A percentile compares a stretch with the other conserved stretches of the same genome.
These are phyloP conservation scores for Hippocampus kuda DNA, from an alignment of 2,797 vertebrate species.

Conservation along the genomic window DNA sequence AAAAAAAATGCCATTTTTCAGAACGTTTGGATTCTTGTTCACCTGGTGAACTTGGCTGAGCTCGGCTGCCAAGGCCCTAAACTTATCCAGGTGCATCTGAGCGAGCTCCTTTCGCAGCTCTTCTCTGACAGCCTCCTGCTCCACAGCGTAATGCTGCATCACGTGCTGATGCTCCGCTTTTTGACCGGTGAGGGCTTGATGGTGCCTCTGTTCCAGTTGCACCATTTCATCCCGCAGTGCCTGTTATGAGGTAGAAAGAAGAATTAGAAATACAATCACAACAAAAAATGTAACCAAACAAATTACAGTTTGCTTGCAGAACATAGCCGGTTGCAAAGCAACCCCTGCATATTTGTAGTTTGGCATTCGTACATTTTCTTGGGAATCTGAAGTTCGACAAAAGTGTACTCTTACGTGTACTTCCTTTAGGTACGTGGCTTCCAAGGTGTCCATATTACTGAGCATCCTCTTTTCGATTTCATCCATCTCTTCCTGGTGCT, in stretches of 20 bases:
- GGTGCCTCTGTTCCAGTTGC: constrained; percentile 43
- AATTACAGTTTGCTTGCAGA: too few relatives aligned
- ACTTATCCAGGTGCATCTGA: constrained; percentile 66
- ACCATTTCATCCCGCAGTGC: constrained; percentile 68
- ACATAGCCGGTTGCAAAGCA: too few relatives aligned
- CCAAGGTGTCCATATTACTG: constrained; percentile 78
- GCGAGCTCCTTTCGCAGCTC: constrained; percentile 63
- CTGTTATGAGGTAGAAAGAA: constrained; percentile 30
- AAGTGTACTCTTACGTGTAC: constrained; percentile 62
- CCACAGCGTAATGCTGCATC: constrained; percentile 52
- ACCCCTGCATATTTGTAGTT: too few relatives aligned
- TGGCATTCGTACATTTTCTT: too few relatives aligned
- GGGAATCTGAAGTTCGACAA: background rate
- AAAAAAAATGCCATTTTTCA: too few relatives aligned
- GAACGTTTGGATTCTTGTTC: constrained; percentile 1
- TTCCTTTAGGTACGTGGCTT: constrained; percentile 77
- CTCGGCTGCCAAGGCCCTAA: constrained; percentile 67
- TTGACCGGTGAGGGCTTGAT: constrained; percentile 45
- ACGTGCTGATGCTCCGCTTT: constrained; percentile 43
- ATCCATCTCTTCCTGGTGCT: constrained; percentile 68
- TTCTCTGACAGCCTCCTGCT: constrained; percentile 60
- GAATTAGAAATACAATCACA: background rate
- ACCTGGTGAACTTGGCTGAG: constrained; percentile 74
- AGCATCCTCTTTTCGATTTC: constrained; percentile 75
- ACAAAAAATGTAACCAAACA: too few relatives aligned